These are phyloP conservation scores for Dugesia japonica DNA, from an alignment of 2,888 invertebrate genomes.

Conservation along the genomic window DNA sequence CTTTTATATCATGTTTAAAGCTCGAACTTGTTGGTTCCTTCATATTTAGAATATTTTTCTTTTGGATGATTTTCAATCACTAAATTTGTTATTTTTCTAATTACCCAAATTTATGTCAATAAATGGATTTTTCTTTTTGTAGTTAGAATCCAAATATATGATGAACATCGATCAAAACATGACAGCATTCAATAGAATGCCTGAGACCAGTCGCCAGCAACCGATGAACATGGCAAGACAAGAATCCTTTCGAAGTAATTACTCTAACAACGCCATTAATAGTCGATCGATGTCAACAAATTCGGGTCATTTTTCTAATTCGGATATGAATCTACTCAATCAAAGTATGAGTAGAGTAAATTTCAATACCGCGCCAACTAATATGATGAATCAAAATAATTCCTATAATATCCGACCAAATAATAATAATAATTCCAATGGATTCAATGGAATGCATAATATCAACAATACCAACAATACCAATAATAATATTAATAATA, in stretches of 20 bases:
- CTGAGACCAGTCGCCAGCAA: neutral
- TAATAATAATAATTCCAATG: neutral
- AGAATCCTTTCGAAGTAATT: neutral
- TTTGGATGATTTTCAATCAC: too few relatives aligned
- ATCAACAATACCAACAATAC: neutral
- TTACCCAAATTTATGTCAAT: too few relatives aligned
- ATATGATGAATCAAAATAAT: neutral
- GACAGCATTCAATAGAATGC: neutral
- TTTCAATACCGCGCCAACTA: neutral
- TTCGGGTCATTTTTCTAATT: neutral
- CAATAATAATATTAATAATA: neutral
- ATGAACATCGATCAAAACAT: conserved; percentile 13
- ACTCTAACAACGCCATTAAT: neutral
- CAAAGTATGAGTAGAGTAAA: conserved; percentile 4
- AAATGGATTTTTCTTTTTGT: too few relatives aligned
- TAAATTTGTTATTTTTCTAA: too few relatives aligned
- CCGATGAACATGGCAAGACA: neutral
- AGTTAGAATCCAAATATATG: neutral
- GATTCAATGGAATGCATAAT: conserved; percentile 11
- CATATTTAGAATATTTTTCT: too few relatives aligned
- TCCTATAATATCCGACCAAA: neutral
- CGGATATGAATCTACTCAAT: neutral
- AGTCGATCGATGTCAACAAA: neutral
- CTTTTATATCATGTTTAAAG: too few relatives aligned
- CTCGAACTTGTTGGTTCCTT: too few relatives aligned